Conservation (phyloP, 1,140 invertebrate genomes). For the Muscidifurax raptorellus region DNA sequence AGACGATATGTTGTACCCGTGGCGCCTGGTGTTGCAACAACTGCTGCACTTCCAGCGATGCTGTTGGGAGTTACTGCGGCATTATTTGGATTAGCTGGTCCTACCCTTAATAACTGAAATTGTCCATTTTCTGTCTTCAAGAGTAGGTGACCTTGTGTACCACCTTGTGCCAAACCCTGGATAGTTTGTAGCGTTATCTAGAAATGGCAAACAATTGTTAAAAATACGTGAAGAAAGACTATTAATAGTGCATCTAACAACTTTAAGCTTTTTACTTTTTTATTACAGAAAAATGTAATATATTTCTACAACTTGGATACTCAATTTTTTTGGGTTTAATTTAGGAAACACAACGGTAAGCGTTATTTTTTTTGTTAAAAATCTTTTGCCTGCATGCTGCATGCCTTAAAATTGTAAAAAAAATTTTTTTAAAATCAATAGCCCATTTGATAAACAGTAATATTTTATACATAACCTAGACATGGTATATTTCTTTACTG, state of each 20-base stretch:
- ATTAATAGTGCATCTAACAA: not conserved
- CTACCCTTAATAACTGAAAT: slow-evolving; percentile 92
- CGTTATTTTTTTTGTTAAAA: not conserved
- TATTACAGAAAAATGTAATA: not conserved
- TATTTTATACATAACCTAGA: not conserved
- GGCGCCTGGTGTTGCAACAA: slow-evolving; percentile 68
- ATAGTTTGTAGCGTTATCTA: slow-evolving; percentile 90
- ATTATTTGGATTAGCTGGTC: slow-evolving; percentile 78
- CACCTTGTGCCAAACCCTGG: slow-evolving; percentile 85
- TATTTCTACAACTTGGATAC: not conserved
- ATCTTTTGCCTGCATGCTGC: too few relatives aligned
- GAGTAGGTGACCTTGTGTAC: slow-evolving; percentile 89
- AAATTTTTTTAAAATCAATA: not conserved
- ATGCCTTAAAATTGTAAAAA: not conserved
- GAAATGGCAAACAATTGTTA: slow-evolving; percentile 67
- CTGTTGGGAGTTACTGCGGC: slow-evolving; percentile 78
- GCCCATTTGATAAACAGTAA: not conserved
- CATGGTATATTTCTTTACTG: too few relatives aligned
- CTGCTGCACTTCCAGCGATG: slow-evolving; percentile 69
- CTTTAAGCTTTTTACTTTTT: not conserved
- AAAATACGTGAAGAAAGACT: not conserved
- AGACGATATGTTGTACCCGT: slow-evolving; percentile 76
- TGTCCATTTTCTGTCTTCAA: slow-evolving; percentile 97
- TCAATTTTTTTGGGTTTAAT: not conserved
- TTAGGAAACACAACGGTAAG: too few relatives aligned